phyloP scores from a whole-genome alignment of 2,888 invertebrate species.

The Lumbricus terrestris region DNA sequence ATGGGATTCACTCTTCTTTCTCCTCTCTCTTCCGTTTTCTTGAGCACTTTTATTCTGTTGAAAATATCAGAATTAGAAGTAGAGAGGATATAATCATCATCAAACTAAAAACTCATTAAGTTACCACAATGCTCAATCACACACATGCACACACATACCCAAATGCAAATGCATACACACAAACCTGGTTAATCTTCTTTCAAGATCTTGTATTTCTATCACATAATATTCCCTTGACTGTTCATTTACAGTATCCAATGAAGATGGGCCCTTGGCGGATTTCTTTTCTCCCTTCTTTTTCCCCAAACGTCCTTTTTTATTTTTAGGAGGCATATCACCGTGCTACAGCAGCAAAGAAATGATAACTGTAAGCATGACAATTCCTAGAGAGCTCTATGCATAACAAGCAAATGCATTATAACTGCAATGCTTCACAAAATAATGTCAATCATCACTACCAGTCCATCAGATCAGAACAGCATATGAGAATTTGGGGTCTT shows the following conservation, averaged over 20 bases:
- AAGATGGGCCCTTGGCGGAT: not conserved
- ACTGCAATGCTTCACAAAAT: too few species aligned
- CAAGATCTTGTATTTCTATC: constrained; percentile 21
- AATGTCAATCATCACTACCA: not conserved
- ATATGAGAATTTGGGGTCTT: too few species aligned
- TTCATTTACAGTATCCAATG: constrained; percentile 18
- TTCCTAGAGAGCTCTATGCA: not conserved
- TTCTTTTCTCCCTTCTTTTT: constrained; percentile 15
- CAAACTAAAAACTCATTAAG: not conserved
- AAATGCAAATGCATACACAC: too few species aligned
- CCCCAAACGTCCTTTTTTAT: not conserved
- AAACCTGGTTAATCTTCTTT: constrained; percentile 17
- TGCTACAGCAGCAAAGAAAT: not conserved
- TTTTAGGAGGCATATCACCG: not conserved
- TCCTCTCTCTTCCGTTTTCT: not conserved
- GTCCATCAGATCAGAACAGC: not conserved
- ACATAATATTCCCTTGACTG: constrained; percentile 21
- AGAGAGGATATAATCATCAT: not conserved
- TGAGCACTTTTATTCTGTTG: not conserved
- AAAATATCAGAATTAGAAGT: not conserved
- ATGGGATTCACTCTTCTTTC: not conserved
- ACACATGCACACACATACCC: too few species aligned
- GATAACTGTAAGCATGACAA: not conserved
- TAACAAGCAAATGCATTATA: too few species aligned
- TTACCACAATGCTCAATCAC: not conserved